phyloP scores from a whole-genome alignment of 2,113 vertebrate species.

The Australoheros scitulus region DNA sequence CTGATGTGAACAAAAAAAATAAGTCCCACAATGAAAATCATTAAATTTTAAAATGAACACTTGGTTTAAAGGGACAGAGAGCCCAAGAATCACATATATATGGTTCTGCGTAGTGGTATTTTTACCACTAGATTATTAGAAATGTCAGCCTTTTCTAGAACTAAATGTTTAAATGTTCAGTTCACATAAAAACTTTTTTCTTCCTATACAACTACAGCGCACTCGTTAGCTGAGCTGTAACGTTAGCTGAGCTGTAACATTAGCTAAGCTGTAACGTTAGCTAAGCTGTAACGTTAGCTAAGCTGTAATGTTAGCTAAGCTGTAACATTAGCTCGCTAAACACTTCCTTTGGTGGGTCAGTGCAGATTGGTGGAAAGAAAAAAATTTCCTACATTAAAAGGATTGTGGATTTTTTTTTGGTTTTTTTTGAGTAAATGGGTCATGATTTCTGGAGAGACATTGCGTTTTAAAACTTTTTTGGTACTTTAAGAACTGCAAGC shows the following conservation, averaged over 20 bases:
- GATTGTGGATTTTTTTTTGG: no score
- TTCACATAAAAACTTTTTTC: no score
- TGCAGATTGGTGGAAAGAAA: not conserved
- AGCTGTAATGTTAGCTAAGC: not conserved
- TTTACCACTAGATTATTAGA: not conserved
- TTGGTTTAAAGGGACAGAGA: not conserved
- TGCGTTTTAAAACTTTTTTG: no score
- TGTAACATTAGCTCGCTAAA: not conserved
- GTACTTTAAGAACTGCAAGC: no score
- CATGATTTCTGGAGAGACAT: no score
- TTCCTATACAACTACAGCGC: no score
- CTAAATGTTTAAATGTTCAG: no score
- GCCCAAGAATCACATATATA: not conserved
- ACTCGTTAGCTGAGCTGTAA: not conserved
- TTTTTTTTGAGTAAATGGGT: no score
- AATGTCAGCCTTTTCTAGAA: not conserved
- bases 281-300: not conserved
- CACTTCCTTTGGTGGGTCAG: not conserved
- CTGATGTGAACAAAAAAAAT: not conserved
- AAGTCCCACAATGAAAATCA: not conserved
- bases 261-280: no score
- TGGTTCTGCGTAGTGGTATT: not conserved
- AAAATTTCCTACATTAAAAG: not conserved
- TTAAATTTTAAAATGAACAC: fast-evolving
- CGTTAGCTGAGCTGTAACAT: not conserved